Evolutionary conservation across 2,888 invertebrate genomes (phyloP).

Genomic region (Dexiosoma caninum): DNA sequence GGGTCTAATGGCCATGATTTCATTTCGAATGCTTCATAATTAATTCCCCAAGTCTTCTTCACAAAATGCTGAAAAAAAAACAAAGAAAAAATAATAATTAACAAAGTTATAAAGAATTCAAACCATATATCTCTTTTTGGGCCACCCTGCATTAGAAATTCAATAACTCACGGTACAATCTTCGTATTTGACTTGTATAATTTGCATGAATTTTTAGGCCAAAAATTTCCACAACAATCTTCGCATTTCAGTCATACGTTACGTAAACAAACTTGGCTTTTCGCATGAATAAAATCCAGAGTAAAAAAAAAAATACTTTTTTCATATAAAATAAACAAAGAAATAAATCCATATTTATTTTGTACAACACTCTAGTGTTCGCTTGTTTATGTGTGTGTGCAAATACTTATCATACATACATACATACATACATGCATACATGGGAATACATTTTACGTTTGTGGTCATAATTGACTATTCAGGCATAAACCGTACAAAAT

Average conservation of each 20-base stretch:
- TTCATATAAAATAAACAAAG: constrained; percentile 6
- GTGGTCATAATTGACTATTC: constrained; percentile 53
- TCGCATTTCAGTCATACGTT: background rate
- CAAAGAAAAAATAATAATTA: too few species aligned
- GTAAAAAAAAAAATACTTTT: background rate
- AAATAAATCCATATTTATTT: constrained; percentile 28
- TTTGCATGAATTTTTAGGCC: too few species aligned
- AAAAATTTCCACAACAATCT: background rate
- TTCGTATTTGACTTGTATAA: too few species aligned
- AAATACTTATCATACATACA: too few species aligned
- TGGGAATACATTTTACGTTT: constrained; percentile 12
- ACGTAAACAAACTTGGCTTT: background rate
- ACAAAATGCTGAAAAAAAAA: too few species aligned
- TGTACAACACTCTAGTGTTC: background rate
- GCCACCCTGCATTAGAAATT: background rate
- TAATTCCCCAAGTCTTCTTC: too few species aligned
- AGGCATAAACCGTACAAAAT: constrained; percentile 49
- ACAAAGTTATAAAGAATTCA: too few species aligned
- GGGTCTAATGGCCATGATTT: too few species aligned
- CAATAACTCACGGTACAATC: too few species aligned
- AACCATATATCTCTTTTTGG: too few species aligned
- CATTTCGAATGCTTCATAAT: too few species aligned
- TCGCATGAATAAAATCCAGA: constrained; percentile 14
- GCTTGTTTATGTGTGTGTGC: too few species aligned
- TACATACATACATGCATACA: background rate